Base-by-base conservation (phyloP, 2,113 vertebrate species). In the Passer domesticus region DNA sequence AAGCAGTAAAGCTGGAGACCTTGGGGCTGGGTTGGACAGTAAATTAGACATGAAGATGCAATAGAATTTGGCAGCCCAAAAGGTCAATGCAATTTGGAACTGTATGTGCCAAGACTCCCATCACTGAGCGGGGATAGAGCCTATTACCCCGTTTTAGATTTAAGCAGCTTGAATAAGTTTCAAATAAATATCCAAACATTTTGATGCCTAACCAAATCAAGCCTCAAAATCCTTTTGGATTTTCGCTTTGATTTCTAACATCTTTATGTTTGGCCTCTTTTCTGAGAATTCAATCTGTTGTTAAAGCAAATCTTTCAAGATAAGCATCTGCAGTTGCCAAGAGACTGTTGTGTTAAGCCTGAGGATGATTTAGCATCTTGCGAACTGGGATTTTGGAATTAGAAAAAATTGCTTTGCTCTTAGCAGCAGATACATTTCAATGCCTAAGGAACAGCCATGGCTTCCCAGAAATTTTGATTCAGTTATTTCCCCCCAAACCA, bases 51-150 rank as follows among this genome's bases (percentile, higher is more conserved):
- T n/a, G 59, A 91, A 96, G 96, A 96, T 72, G 95, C 86, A 89
- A 96, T 94, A 56, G 83, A 92, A 91, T 96, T 96, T 95, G 95
- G 96, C 96, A 97, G 94, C 41, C 53, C 90, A 92, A 97, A 95
- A 96, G 95, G 95, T 96, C 96, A 97, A 77, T 88, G 92, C 76
- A 80, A 94, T 97, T 93, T 95, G 95, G 92, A 84, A 74, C 81
- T 50, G 55, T 10, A 7, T 91, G 91, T 94, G 95, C 96, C 96
- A 94, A 80, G 95, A 33, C 70, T 87, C 35, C 93, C 21, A 2
- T 76, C 83, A 86, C 68, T 1, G 5, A 77, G 75, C 21, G 20
- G 43, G 75, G 69, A 88, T 4, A 46, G 87, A 93, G 90, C 91
- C 92, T 33, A 37, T 89, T 83, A 94, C 95, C 89, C 90, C 37